Percentiles rank a stretch among this genome's conserved stretches.
These are phyloP conservation scores for Pelobates fuscus DNA, from an alignment of 2,113 vertebrate species.

Conservation along the genomic window DNA sequence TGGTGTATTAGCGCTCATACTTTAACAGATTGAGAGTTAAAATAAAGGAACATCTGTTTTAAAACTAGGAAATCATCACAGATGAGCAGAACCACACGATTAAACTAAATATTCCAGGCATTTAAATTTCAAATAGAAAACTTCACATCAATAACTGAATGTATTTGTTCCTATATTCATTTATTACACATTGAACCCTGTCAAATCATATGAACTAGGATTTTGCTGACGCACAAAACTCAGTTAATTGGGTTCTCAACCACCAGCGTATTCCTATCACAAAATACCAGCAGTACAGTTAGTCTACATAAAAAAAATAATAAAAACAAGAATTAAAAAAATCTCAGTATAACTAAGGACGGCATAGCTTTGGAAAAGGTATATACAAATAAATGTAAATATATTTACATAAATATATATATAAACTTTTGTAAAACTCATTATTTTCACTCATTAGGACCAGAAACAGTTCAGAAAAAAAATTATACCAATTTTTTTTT, in stretches of 20 bases:
- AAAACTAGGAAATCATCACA: conserved; percentile 10
- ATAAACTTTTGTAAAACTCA: conserved; percentile 15
- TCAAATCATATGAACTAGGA: conserved; percentile 9
- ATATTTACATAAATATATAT: too few relatives aligned
- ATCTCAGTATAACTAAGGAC: too few relatives aligned
- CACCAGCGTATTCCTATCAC: conserved; percentile 25
- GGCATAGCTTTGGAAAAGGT: too few relatives aligned
- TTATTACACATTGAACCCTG: conserved; percentile 20
- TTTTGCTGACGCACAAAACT: conserved; percentile 26
- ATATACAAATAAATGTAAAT: too few relatives aligned
- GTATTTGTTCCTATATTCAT: conserved; percentile 5
- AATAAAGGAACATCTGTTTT: conserved; percentile 42
- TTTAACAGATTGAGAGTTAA: background rate
- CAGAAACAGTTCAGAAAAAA: conserved; percentile 4
- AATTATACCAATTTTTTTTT: background rate
- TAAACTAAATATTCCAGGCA: conserved; percentile 2
- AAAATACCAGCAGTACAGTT: conserved; percentile 3
- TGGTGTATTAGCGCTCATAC: background rate
- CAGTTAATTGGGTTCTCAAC: conserved; percentile 5
- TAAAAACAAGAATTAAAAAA: conserved; percentile 7
- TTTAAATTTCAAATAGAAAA: conserved; percentile 2
- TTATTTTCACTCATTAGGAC: conserved; percentile 3
- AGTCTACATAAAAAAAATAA: background rate
- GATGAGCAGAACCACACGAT: conserved; percentile 8
- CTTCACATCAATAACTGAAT: conserved; percentile 10